Base-by-base conservation (phyloP, 2,797 vertebrate genomes). In the Nasua narica region DNA sequence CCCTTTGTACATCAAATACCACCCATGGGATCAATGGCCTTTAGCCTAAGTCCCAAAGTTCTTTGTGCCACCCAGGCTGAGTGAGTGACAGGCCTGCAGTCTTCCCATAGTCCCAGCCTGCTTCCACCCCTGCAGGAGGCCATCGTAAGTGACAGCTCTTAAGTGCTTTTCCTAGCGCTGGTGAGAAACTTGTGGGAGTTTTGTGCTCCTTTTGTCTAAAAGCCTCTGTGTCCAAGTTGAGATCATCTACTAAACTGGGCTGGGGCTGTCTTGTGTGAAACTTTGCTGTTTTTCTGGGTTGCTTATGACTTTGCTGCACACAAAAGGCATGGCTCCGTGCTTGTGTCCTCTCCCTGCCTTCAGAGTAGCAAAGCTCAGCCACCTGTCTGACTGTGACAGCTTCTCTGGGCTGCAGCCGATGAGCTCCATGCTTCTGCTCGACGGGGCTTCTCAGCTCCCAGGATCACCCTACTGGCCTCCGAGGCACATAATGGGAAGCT, bases 161-260 rank as follows among this genome's bases (percentile, higher is more conserved):
- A 60, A 94, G 29, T 48, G 40, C 72, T 77, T 78, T 96, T 82
- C 74, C 56, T 82, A 95, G 46, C 1, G 0, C 62, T 78, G 46
- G 29, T 43, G 67, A 91, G 95, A 92, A 94, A 78, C 77, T 82
- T 81, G 25, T 83, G 85, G 37, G 72, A 83, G 77, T 62, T 70
- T 70, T 93, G 62, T 90, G 62, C 27, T 37, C 54, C 46, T 94
- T 96, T 89, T 93, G 62, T 94, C 62, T 76, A 54, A 85, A 82
- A 94, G 65, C 48, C 46, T 88, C 43, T 86, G 43, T 54, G 60
- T 92, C 46, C 69, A 60, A 79, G 83, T 52, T 98, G 95, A 97
- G 93, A 89, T 96, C 95, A 97, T 95, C 60, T 14, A 40, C 54
- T 65, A 86, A 86, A 52, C 87, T 93, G 92, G 78, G 88, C 54